phyloP scores from a whole-genome alignment of 2,113 vertebrate genomes.

The Solea solea region DNA sequence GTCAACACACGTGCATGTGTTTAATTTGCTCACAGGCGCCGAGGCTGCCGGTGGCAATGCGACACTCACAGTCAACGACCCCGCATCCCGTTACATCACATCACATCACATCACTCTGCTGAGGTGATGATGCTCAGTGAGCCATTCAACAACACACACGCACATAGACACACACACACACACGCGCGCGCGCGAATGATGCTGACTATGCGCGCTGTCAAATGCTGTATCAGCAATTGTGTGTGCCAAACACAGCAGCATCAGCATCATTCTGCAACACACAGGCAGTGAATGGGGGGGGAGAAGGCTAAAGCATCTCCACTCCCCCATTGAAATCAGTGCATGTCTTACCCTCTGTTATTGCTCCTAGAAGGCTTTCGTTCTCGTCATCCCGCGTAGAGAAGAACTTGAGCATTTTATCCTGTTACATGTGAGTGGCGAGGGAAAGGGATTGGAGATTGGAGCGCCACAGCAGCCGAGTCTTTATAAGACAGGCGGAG shows the following conservation, averaged over 20 bases:
- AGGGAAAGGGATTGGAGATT: slow-evolving; percentile 16
- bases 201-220: slow-evolving; percentile 38
- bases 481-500: slow-evolving; percentile 40
- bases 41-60: slow-evolving; percentile 79
- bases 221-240: slow-evolving; percentile 69
- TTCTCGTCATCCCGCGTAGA: slow-evolving; percentile 77
- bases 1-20: slow-evolving; percentile 61
- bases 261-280: slow-evolving; percentile 24
- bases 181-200: slow-evolving; percentile 24
- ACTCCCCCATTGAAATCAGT: neutral
- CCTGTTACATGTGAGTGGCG: slow-evolving; percentile 45
- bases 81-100: slow-evolving; percentile 40
- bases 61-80: slow-evolving; percentile 64
- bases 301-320: neutral
- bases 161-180: neutral
- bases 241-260: slow-evolving; percentile 30
- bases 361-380: slow-evolving; percentile 74
- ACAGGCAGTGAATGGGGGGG: slow-evolving; percentile 3
- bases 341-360: slow-evolving; percentile 70
- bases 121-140: neutral
- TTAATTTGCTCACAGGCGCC: slow-evolving; percentile 53
- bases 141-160: slow-evolving; percentile 1
- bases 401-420: slow-evolving; percentile 80
- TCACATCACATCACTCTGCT: neutral
- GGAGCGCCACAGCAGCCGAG: slow-evolving; percentile 32